These are phyloP conservation scores for Geotrupes spiniger DNA, from an alignment of 2,888 invertebrate genomes.

Conservation along the genomic window DNA sequence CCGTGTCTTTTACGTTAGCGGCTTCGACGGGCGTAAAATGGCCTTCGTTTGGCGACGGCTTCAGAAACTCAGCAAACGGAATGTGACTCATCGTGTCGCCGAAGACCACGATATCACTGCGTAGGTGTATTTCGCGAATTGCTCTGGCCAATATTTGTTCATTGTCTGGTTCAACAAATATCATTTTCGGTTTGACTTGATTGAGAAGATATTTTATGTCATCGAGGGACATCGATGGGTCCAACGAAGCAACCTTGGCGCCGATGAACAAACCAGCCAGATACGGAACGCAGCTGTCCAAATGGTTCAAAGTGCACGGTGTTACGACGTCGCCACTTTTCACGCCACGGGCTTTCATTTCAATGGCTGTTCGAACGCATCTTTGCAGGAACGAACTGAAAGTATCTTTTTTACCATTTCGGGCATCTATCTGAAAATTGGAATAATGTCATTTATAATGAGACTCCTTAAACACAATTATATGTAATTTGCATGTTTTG, in stretches of 20 bases:
- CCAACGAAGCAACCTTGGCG: slow-evolving; percentile 35
- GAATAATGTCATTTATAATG: too few species aligned
- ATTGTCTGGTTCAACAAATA: slow-evolving; percentile 21
- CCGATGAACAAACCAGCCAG: slow-evolving; percentile 53
- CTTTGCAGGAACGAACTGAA: slow-evolving; percentile 44
- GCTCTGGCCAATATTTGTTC: slow-evolving; percentile 16
- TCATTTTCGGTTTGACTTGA: slow-evolving; percentile 28
- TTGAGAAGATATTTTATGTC: slow-evolving; percentile 32
- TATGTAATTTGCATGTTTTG: too few species aligned
- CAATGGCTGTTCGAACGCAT: slow-evolving; percentile 49
- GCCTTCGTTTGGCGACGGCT: slow-evolving; percentile 19
- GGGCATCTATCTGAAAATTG: slow-evolving; percentile 52
- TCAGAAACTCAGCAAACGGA: slow-evolving; percentile 17
- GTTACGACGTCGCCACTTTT: slow-evolving; percentile 49
- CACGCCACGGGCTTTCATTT: slow-evolving; percentile 46
- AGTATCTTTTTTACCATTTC: slow-evolving; percentile 48
- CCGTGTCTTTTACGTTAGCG: slow-evolving; percentile 22
- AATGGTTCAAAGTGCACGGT: slow-evolving; percentile 51
- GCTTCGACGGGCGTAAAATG: slow-evolving; percentile 23
- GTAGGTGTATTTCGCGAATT: slow-evolving; percentile 1
- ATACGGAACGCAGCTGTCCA: slow-evolving; percentile 50
- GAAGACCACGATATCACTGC: slow-evolving; percentile 23
- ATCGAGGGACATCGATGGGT: slow-evolving; percentile 31
- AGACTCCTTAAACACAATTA: too few species aligned
- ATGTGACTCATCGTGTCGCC: slow-evolving; percentile 15